phyloP scores from a whole-genome alignment of 1,140 invertebrate species.

The Bactericera cockerelli region DNA sequence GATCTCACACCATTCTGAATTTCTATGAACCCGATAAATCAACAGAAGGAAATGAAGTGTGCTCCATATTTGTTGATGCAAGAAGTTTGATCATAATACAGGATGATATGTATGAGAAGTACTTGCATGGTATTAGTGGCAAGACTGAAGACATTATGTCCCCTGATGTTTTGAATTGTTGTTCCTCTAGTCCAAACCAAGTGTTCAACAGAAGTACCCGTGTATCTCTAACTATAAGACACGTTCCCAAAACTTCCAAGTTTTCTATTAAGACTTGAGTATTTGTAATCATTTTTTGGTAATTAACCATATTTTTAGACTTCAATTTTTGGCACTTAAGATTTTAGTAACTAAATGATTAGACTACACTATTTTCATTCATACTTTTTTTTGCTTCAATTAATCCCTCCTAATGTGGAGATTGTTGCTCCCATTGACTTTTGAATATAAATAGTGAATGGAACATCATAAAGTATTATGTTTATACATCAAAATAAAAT shows the following conservation, averaged over 20 bases:
- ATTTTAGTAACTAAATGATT: no score
- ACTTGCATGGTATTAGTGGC: conserved; percentile 82
- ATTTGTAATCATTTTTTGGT: no score
- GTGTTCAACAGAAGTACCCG: conserved; percentile 48
- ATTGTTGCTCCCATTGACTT: no score
- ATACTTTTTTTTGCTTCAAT: no score
- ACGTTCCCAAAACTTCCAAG: conserved; percentile 81
- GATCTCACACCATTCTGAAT: conserved; percentile 75
- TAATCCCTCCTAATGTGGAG: no score
- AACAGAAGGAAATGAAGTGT: conserved; percentile 27
- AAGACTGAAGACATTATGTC: conserved; percentile 47
- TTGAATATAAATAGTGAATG: no score
- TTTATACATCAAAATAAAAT: no score
- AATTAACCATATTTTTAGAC: no score
- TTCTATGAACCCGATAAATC: conserved; percentile 38
- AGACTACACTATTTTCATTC: no score
- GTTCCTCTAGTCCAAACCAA: conserved; percentile 37
- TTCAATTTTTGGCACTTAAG: no score
- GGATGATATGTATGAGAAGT: conserved; percentile 65
- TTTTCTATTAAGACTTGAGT: conserved; percentile 41
- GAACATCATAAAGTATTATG: no score
- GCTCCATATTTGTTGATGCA: conserved; percentile 60
- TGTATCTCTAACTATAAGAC: conserved; percentile 82
- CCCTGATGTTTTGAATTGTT: conserved; percentile 49
- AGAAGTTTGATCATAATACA: conserved; percentile 75